Evolutionary conservation across 2,797 vertebrate genomes (phyloP), one percentile per base, ranked within the genome.

Genomic region (Poeciliopsis gracilis): DNA sequence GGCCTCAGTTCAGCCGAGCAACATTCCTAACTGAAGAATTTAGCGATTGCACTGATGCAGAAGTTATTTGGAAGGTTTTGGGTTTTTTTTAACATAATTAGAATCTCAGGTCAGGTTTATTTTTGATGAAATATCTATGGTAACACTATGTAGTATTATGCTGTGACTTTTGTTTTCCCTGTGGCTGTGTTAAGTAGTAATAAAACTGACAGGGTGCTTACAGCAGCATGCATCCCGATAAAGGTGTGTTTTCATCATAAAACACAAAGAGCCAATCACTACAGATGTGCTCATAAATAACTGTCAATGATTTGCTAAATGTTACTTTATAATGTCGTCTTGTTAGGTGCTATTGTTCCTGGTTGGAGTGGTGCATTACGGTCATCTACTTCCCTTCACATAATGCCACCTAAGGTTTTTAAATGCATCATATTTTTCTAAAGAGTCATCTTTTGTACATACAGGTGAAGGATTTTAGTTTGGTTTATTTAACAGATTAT

Each of bases 51-150:
- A 38, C 30, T 67, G 2, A 63, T 76, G 5, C 23, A 38, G 51
- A 55, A 33, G 47, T 20, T 45, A 12, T 57, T 23, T 5, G 13
- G 16, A 49, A 72, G 23, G 7, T 13, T 25, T 45, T 70, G 30
- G 30, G 30, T 33, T 13, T 41, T 4, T 49, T 51, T 51, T 23
- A 13, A 38, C 0, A 3, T 41, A 30, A 11, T 46, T 1, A 0
- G 47, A 76, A 45, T 53, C 36, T 23, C 46, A 59, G 23, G 33
- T 63, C 15, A 25, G 46, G 4, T 79, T 67, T 72, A 36, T 51
- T 73, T 73, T 77, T 11, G 55, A 0, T 47, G 15, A 72, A 81
- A 67, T 25, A 23, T 76, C n/a, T 86, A 41, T 77, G 30, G 16
- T 75, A 57, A 25, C 51, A 12, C 20, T 15, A 47, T 18, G 49